A percentile compares a stretch with the other conserved stretches of the same genome.
Conservation (phyloP, 2,888 invertebrate species). For the Temnothorax rugatulus region DNA sequence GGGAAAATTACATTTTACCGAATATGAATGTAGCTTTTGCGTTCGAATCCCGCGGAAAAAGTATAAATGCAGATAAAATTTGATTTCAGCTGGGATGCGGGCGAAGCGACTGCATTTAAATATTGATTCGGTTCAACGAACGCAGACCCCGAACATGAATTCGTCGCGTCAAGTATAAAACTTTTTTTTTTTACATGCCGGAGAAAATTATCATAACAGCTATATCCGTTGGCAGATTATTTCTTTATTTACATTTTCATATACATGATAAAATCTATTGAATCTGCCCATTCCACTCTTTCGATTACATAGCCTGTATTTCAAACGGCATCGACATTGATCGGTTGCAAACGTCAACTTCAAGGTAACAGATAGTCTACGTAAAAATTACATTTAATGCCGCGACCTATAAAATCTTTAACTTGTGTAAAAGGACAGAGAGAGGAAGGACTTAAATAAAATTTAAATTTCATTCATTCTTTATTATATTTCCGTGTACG, state of each 20-base stretch:
- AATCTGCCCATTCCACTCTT: neutral
- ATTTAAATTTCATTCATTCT: constrained; percentile 12
- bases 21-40: constrained; percentile 44
- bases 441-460: neutral
- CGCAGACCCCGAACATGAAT: constrained; percentile 1
- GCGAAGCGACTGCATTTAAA: constrained; percentile 37
- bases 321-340: neutral
- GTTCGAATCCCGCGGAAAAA: constrained; percentile 23
- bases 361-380: neutral
- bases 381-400: neutral
- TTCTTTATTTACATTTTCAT: constrained; percentile 3
- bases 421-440: neutral
- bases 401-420: neutral
- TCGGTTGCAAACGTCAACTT: neutral
- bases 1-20: constrained; percentile 46
- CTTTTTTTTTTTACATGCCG: neutral
- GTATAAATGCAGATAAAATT: constrained; percentile 51
- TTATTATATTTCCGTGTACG: neutral
- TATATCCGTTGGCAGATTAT: neutral
- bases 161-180: constrained; percentile 19
- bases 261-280: neutral
- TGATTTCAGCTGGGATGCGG: constrained; percentile 28
- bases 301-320: neutral
- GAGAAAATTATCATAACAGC: constrained; percentile 23
- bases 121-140: constrained; percentile 35